These are phyloP conservation scores for Prorops nasuta DNA, from an alignment of 1,140 invertebrate species.

Conservation along the genomic window DNA sequence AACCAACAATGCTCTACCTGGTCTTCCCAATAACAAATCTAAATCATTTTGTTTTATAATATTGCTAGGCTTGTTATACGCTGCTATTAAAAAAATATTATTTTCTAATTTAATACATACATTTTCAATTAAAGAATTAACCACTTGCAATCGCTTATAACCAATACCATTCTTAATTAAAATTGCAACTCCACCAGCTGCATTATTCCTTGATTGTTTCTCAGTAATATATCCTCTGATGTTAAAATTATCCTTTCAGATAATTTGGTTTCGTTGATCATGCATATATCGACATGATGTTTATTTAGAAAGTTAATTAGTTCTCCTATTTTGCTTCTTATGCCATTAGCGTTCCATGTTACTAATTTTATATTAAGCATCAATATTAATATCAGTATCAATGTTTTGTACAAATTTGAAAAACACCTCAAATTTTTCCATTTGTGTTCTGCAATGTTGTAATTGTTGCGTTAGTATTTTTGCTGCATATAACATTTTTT, in stretches of 20 bases:
- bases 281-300: constrained; percentile 21
- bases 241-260: constrained; percentile 12
- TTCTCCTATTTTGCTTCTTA: constrained; percentile 24
- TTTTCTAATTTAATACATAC: constrained; percentile 24
- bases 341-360: constrained; percentile 31
- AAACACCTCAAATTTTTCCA: constrained; percentile 23
- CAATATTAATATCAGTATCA: too few species aligned
- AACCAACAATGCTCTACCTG: constrained; percentile 26
- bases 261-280: constrained; percentile 29
- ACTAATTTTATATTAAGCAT: constrained; percentile 21
- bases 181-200: too few species aligned
- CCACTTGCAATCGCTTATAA: too few species aligned
- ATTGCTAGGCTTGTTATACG: constrained; percentile 27
- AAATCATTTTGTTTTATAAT: constrained; percentile 15
- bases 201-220: too few species aligned
- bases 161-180: too few species aligned
- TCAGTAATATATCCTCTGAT: constrained; percentile 25
- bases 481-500: constrained; percentile 17
- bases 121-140: too few species aligned
- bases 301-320: constrained; percentile 23
- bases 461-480: constrained; percentile 15
- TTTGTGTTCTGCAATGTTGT: constrained; percentile 15
- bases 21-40: constrained; percentile 15
- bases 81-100: constrained; percentile 22
- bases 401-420: constrained; percentile 17